Base-by-base conservation (phyloP, 2,113 vertebrate species). In the Piaya cayana region DNA sequence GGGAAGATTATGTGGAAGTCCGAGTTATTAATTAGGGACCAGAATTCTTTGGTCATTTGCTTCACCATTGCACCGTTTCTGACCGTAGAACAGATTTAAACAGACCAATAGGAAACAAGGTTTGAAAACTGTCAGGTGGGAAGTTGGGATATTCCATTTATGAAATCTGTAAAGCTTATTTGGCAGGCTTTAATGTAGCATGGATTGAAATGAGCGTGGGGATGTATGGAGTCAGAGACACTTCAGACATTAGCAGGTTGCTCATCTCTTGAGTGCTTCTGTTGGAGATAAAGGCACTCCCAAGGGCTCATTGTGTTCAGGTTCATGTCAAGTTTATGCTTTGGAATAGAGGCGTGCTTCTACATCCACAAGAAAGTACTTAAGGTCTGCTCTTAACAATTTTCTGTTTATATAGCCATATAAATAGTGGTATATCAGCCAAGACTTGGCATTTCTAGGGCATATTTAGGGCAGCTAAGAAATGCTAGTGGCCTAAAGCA, bases 1-100 rank as follows among this genome's bases (percentile, higher is more conserved):
- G 36, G 45, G 58, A 11, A 9, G 26, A 2, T 19, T 3, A 1
- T 21, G 0, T 1, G 1, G 34, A 4, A 45, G 2, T 37, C 39
- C 5, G 1, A 47, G 78, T 58, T 36, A 27, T 2, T 20, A 7
- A 27, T 36, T 42, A 27, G 19, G 2, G 32, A 36, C n/a, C 58
- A 8, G 0, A 71, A 47, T 30, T 20, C 6, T 62, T 53, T 2
- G 27, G 5, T 39, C 8, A 0, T 18, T 55, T 39, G 5, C n/a
- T 65, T 27, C 22, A 67, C 21, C 25, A 19, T 26, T 32, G 45
- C 5, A 30, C 4, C 1, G 0, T 37, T 85, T 37, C 26, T 56
- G 45, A 58, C 15, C 23, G 45, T 32, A 12, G 36, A 56, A 27
- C 4, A 34, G 15, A 65, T 50, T 53, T 45, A 21, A 27, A 43